Evolutionary conservation across 2,113 vertebrate genomes (phyloP), one percentile per base, ranked within the genome.

Genomic region (Neoarius graeffei): DNA sequence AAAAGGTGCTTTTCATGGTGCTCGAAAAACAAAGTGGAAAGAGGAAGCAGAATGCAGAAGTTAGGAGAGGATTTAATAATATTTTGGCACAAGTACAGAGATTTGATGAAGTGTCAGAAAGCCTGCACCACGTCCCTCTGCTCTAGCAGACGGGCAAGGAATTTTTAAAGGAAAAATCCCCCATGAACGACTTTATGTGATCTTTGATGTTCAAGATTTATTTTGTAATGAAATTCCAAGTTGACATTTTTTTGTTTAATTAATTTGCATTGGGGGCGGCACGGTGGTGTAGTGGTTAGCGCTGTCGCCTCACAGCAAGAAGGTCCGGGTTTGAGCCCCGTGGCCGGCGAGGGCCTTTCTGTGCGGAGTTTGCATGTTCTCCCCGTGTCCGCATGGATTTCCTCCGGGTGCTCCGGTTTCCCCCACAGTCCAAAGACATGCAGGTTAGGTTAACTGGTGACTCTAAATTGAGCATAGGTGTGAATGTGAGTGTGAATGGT

Each of bases 21-120:
- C 42, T 48, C 42, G 57, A 30, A 48, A 88, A 86, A 67, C 56
- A 54, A 54, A 67, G 52, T 69, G 19, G 54, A 84, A 86, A 90
- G 85, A 69, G 54, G 86, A 91, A 82, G 85, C 17, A 86, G 7
- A 86, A 27, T 81, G 19, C 87, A 83, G 76, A 87, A 88, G 54
- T 60, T 35, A 50, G 7, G 23, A 54, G 7, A 71, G 4, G 1
- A 27, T 25, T 3, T 27, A 60, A 80, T 35, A 20, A 50, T 57
- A 56, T 54, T 69, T 5, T 54, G 64, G 14, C 62, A 66, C 4
- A 79, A 9, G 25, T 3, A 79, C 23, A 11, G 5, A 20, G n/a
- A 59, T 48, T 13, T n/a, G 6, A 48, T 57, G 11, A 57, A 10
- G 77, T 30, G 3, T 17, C 60, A 20, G 1, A 81, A 60, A 60